A percentile compares a stretch with the other conserved stretches of the same genome.
Conservation (phyloP, 2,888 invertebrate genomes). For the Folsomia candida region DNA sequence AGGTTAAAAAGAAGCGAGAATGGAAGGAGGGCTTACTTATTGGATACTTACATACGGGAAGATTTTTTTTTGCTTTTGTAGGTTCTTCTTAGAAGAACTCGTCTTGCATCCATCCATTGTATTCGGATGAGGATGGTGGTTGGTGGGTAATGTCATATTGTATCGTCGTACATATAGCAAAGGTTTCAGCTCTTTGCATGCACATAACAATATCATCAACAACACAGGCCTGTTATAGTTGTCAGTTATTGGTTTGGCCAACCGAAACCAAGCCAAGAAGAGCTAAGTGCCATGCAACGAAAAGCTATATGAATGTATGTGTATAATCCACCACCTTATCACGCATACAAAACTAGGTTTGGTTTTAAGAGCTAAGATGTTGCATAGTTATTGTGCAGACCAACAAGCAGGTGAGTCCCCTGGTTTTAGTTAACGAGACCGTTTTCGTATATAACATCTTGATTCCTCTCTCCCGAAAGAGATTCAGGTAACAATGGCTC, state of each 20-base stretch:
- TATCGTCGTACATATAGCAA: background rate
- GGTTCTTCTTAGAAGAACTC: background rate
- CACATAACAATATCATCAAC: background rate
- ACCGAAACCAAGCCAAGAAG: background rate
- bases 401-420: background rate
- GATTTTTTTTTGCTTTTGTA: background rate
- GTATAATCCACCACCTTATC: background rate
- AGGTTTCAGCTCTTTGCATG: no score
- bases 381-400: background rate
- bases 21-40: background rate
- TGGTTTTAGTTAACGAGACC: background rate
- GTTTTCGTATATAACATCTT: background rate
- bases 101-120: background rate
- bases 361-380: background rate
- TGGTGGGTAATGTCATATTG: background rate
- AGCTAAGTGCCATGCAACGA: background rate
- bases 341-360: background rate
- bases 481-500: background rate
- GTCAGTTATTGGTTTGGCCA: background rate
- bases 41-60: background rate
- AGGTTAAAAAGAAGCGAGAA: slow-evolving; percentile 16
- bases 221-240: background rate
- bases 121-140: background rate
- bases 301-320: background rate
- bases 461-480: background rate